These are phyloP conservation scores for Tolmerus cingulatus DNA, from an alignment of 2,888 invertebrate genomes.

Conservation along the genomic window DNA sequence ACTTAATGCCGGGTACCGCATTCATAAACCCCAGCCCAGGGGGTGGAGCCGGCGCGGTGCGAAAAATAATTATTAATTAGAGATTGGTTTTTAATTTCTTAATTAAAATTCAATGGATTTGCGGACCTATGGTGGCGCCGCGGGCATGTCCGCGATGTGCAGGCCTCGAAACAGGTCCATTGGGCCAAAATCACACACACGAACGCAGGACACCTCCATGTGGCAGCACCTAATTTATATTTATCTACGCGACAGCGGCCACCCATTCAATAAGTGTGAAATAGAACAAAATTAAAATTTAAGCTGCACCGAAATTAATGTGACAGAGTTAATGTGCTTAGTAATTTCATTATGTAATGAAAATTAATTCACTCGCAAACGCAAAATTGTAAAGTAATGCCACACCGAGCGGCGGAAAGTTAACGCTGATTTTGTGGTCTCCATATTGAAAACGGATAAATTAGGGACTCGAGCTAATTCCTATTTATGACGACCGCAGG, in stretches of 20 bases:
- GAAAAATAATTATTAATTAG: slow-evolving; percentile 49
- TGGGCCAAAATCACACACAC: not conserved
- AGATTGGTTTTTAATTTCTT: slow-evolving; percentile 50
- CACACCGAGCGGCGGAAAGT: not conserved
- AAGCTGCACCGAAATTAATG: slow-evolving; percentile 48
- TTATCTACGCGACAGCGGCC: slow-evolving; percentile 14
- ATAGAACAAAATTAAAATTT: slow-evolving; percentile 48
- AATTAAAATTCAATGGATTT: slow-evolving; percentile 50
- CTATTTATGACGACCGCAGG: not conserved
- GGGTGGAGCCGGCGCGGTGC: not conserved
- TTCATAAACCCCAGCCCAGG: not conserved
- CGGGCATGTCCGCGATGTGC: not conserved
- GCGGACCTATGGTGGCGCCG: not conserved
- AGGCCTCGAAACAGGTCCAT: not conserved
- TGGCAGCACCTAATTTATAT: slow-evolving; percentile 23
- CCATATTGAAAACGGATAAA: slow-evolving; percentile 13
- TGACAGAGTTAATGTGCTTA: slow-evolving; percentile 47
- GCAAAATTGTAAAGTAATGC: slow-evolving; percentile 5
- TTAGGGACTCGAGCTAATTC: not conserved
- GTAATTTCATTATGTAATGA: slow-evolving; percentile 50
- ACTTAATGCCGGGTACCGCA: slow-evolving; percentile 3
- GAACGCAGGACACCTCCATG: not conserved
- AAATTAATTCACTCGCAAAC: slow-evolving; percentile 48
- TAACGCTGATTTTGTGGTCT: slow-evolving; percentile 22
- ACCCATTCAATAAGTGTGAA: slow-evolving; percentile 32